Conservation (phyloP, 2,797 vertebrate species). For the Dromococcyx pavoninus region DNA sequence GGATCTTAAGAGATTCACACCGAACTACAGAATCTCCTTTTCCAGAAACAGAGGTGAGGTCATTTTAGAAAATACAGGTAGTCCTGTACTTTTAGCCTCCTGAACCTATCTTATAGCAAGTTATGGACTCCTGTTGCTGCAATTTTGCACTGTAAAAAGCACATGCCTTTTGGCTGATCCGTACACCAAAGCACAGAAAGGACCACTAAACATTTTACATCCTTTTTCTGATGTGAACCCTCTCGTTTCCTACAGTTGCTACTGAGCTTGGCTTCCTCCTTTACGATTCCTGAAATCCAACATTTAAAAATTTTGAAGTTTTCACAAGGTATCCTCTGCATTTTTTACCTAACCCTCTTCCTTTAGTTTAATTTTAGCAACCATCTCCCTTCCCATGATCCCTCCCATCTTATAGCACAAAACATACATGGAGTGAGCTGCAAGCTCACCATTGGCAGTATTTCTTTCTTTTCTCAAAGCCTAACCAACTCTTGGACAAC, state of each 20-base stretch:
- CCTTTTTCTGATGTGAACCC: neutral
- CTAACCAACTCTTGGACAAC: neutral
- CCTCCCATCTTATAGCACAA: neutral
- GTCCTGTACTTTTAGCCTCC: neutral
- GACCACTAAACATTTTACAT: neutral
- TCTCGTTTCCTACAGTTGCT: neutral
- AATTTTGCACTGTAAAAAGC: neutral
- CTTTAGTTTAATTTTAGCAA: neutral
- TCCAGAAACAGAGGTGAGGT: neutral
- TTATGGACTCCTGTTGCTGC: neutral
- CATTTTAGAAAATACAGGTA: neutral
- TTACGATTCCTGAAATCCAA: neutral
- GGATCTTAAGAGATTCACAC: neutral
- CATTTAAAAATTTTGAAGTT: neutral
- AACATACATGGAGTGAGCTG: rapidly evolving
- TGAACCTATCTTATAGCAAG: neutral
- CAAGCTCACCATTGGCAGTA: neutral
- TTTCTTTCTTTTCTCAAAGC: neutral
- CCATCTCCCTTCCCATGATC: neutral
- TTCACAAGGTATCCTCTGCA: neutral
- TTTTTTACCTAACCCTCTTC: neutral
- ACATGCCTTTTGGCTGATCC: neutral
- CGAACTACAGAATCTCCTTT: neutral
- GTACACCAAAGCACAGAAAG: neutral
- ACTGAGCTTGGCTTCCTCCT: neutral